Conservation (phyloP, 2,113 vertebrate species). For the Tragelaphus imberbis region DNA sequence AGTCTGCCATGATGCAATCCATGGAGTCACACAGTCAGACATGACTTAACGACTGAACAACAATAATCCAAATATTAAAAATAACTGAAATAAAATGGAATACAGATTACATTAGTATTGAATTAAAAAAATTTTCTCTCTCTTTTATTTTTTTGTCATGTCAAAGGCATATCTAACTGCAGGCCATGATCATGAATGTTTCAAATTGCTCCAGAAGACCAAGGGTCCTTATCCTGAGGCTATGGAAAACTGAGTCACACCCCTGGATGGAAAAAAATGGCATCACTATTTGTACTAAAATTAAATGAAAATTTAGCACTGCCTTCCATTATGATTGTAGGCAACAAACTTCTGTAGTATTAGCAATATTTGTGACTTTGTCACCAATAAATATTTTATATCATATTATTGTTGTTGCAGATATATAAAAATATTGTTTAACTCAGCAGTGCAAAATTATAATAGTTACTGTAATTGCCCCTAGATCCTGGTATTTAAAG, state of each 20-base stretch:
- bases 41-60: background rate
- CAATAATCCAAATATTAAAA: background rate
- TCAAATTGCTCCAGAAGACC: background rate
- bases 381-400: background rate
- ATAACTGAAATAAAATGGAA: background rate
- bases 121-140: background rate
- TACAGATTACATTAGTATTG: background rate
- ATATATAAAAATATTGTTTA: background rate
- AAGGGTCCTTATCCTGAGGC: background rate
- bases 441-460: background rate
- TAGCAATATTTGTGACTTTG: background rate
- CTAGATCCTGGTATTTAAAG: background rate
- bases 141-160: background rate
- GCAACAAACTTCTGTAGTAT: background rate
- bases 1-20: background rate
- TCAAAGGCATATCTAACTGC: background rate
- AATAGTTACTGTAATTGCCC: background rate
- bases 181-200: background rate
- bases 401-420: background rate
- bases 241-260: background rate
- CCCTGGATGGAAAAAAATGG: background rate
- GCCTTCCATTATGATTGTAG: background rate
- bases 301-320: background rate
- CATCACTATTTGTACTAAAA: background rate
- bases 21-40: background rate